Base-by-base conservation (phyloP, 1,140 invertebrate genomes). In the Drosophila santomea region DNA sequence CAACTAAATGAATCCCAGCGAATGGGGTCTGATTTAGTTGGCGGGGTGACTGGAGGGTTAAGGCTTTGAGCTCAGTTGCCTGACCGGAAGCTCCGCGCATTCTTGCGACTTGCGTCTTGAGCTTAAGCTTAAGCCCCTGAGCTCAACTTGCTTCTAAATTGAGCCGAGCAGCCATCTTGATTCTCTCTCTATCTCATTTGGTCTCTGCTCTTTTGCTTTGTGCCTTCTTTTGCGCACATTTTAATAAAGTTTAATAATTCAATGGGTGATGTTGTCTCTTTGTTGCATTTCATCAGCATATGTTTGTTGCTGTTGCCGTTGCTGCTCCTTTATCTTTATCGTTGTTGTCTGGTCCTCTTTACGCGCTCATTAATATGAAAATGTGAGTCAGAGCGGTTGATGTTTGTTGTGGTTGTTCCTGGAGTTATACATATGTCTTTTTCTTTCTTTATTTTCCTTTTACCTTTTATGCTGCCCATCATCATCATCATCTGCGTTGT, bases 321-420 rank as follows among this genome's bases (percentile, higher is more conserved):
- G 44, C 32, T 44, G 54, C 67, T 51, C 39, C 51, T 58, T 59
- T 47, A 43, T 62, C 48, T 47, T 61, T 78, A 55, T 50, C 32
- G 48, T 64, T 52, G 67, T 58, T 32, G 68, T 73, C 39, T 58
- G 54, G 45, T 39, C 54, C 47, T 38, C 59, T 69, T 52, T 62
- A 60, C 57, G 69, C 54, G 47, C 58, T 80, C 67, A 85, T 85
- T 84, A 84, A 80, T 85, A 84, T 84, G 81, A 64, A 84, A 85
- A 84, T 80, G 67, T 80, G 77, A 85, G 67, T 77, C 67, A 85
- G 58, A 39, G 45, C 35, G 52, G 58, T 39, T 17, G 39, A 52
- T 36, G 55, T 52, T 60, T 47, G 57, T 56, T 74, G 61, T 39
- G 44, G 63, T 62, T 66, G 57, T 62, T 62, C 36, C 23, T 67